Evolutionary conservation across 2,113 vertebrate genomes (phyloP).

Genomic region (Dinomys branickii): DNA sequence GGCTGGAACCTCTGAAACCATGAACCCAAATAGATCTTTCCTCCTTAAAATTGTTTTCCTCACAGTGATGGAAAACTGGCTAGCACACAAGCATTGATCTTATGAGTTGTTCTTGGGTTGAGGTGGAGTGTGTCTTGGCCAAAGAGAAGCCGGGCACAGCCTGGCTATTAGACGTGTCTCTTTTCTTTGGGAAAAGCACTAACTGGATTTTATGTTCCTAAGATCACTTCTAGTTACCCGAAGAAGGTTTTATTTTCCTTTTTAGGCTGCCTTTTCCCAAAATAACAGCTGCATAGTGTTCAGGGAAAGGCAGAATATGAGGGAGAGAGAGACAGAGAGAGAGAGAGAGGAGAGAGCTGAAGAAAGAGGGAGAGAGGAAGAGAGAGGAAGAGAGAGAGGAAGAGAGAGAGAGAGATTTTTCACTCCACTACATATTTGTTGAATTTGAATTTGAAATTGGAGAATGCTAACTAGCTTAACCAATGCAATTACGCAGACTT

Average conservation of each 20-base stretch:
- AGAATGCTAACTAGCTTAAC: conserved; percentile 14
- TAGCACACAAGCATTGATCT: neutral
- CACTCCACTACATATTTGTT: neutral
- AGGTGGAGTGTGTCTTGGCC: neutral
- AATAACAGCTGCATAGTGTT: neutral
- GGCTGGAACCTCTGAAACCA: neutral
- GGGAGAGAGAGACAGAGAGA: neutral
- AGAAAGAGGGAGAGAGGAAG: too few species aligned
- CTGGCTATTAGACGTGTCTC: neutral
- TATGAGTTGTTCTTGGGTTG: neutral
- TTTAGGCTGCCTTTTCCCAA: neutral
- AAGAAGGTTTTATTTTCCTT: neutral
- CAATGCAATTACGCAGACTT: neutral
- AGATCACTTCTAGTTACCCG: neutral
- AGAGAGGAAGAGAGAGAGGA: too few species aligned
- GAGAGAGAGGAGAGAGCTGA: too few species aligned
- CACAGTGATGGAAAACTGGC: neutral
- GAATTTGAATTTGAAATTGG: conserved; percentile 29
- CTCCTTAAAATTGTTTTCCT: neutral
- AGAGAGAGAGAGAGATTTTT: too few species aligned
- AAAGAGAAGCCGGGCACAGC: neutral
- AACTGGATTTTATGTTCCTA: neutral
- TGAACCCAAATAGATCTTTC: neutral
- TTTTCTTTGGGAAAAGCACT: conserved; percentile 24
- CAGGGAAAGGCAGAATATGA: neutral